Evolutionary conservation across 92 coral and sea anemone species (phyloP).

Genomic region (Paramuricea clavata): DNA sequence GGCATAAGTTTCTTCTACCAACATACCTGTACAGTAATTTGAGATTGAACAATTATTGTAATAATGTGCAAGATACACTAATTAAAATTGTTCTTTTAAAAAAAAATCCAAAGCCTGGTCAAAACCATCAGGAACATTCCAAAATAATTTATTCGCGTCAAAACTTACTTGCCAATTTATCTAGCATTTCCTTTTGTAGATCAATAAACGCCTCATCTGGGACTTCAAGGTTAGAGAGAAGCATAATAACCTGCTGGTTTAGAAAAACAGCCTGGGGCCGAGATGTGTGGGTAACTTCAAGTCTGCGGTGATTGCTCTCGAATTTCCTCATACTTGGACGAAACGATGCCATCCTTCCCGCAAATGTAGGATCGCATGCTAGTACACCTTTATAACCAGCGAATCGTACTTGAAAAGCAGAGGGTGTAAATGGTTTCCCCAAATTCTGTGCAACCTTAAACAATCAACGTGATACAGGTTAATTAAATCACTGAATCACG

Average conservation of each 20-base stretch:
- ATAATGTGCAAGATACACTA: not conserved
- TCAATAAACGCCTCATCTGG: slow-evolving; percentile 82
- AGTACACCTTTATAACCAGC: slow-evolving; percentile 95
- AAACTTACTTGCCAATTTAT: slow-evolving; percentile 79
- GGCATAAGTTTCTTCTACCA: slow-evolving; percentile 84
- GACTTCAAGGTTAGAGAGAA: slow-evolving; percentile 86
- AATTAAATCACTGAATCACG: not conserved
- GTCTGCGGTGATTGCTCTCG: slow-evolving; percentile 79
- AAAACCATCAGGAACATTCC: too few relatives aligned
- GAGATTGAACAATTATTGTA: not conserved
- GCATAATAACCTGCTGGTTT: slow-evolving; percentile 88
- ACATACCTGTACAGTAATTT: slow-evolving; percentile 66
- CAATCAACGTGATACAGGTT: not conserved
- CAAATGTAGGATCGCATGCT: slow-evolving; percentile 73
- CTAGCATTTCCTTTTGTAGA: slow-evolving; percentile 77
- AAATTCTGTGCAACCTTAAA: slow-evolving; percentile 77
- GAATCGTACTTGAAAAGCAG: slow-evolving; percentile 94
- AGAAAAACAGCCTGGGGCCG: slow-evolving; percentile 91
- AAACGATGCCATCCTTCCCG: slow-evolving; percentile 70
- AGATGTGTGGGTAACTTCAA: slow-evolving; percentile 88
- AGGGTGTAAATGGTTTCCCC: slow-evolving; percentile 74
- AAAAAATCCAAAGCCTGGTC: too few relatives aligned
- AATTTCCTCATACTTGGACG: slow-evolving; percentile 95
- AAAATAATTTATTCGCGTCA: too few relatives aligned
- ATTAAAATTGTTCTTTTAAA: too few relatives aligned